Base-by-base conservation (phyloP, 2,113 vertebrate genomes). In the Hydrolagus affinis region DNA sequence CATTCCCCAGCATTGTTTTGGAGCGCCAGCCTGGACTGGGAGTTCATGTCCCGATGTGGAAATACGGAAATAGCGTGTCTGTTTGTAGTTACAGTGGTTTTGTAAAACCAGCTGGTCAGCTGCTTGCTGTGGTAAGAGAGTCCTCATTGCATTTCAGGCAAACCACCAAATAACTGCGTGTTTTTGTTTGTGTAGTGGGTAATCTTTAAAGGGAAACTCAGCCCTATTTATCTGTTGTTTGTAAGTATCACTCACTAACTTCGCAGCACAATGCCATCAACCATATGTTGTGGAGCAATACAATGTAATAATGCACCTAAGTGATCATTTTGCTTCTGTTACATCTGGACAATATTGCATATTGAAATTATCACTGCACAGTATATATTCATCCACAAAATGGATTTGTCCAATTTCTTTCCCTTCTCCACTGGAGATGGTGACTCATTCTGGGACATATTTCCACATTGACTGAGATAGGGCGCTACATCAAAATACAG, bases 131-230 rank as follows among this genome's bases (percentile, higher is more conserved):
- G 6, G 75, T 11, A 60, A 75, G 32, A 8, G 32, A 56, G 9
- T 9, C 30, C 72, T 74, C 72, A 74, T 57, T 1, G 21, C n/a
- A 8, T n/a, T 59, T 59, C 74, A 76, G 56, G 56, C 74, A 76
- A 76, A 0, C 56, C 44, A 14, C 11, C 21, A 57, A 77, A 2
- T 60, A 3, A 77, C 44, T 44, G 44, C 6, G 44, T 44, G 44
- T 44, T 17, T 17, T 74, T 74, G 8, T 19, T 17, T 32, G 17
- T 25, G 11, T 3, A 75, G 8, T 8, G 56, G 32, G 11, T 78
- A 60, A 78, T 60, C n/a, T 21, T 78, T n/a, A 77, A 77, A 77
- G 75, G 56, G 11, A n/a, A 77, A 44, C 44, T 44, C 44, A 44
- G 10, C 44, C 10, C 57, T 78, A 59, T 77, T 78, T 44, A 44